These are phyloP conservation scores for Drosophila obscura DNA, from an alignment of 1,140 invertebrate genomes.

Conservation along the genomic window DNA sequence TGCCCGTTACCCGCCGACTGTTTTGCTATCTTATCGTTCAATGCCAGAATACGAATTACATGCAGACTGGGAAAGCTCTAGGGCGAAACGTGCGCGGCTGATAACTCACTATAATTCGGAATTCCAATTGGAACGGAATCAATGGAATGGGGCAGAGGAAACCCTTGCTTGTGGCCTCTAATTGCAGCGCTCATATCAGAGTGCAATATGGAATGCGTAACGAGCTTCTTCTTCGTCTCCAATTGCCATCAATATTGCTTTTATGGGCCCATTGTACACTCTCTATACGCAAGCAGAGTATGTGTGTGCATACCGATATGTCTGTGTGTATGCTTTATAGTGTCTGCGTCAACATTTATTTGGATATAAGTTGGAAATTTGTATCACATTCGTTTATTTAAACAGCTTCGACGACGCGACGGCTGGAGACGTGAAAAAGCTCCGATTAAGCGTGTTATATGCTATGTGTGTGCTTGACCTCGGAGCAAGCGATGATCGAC, in stretches of 20 bases:
- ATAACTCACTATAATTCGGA: not conserved
- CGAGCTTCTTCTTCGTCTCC: too few species aligned
- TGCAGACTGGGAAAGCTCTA: constrained; percentile 1
- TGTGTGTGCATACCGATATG: constrained; percentile 12
- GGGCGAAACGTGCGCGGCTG: constrained; percentile 28
- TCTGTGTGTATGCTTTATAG: constrained; percentile 15
- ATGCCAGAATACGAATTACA: constrained; percentile 28
- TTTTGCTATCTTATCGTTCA: constrained; percentile 40
- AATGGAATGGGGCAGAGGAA: too few species aligned
- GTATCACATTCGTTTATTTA: constrained; percentile 43
- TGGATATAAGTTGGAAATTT: constrained; percentile 36
- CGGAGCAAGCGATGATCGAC: constrained; percentile 16
- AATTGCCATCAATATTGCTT: constrained; percentile 1
- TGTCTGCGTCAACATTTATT: constrained; percentile 47
- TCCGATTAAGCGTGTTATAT: constrained; percentile 4
- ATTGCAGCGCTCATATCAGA: constrained; percentile 1
- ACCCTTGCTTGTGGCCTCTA: not conserved
- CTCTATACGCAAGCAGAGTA: not conserved
- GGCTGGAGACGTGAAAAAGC: constrained; percentile 7
- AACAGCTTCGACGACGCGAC: constrained; percentile 30
- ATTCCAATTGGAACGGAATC: constrained; percentile 1
- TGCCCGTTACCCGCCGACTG: too few species aligned
- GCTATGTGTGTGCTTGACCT: constrained; percentile 26
- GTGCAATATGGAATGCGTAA: constrained; percentile 20
- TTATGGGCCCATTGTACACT: not conserved